Base-by-base conservation (phyloP, 2,797 vertebrate species). In the Siniperca undulata region DNA sequence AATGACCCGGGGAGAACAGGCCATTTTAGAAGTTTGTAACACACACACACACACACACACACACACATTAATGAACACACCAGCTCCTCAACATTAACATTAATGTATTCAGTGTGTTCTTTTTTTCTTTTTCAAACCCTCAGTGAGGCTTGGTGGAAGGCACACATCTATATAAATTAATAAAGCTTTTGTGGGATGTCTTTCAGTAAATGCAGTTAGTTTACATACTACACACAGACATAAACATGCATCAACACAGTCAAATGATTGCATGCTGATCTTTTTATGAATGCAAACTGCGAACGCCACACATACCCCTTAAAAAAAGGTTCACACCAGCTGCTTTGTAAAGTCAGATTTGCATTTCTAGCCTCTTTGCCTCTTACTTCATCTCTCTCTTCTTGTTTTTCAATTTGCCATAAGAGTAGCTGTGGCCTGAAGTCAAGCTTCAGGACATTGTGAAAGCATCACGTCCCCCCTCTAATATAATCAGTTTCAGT, bases 401-500 rank as follows among this genome's bases (percentile, higher is more conserved):
- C 83, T 88, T 93, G 89, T 92, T 94, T 91, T 94, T 82, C 76
- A 81, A 50, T 70, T 69, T 52, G 66, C 79, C 65, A 22, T 59
- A n/a, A 82, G 71, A 86, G 87, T 27, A 69, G 60, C 87, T 67
- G 27, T 24, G 70, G 70, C 67, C 82, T 95, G 86, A 96, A 95
- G 94, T 90, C 81, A 64, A 77, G 82, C 91, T 95, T 96, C 96
- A 12, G 85, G 77, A 85, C 84, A 90, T 92, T 87, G 60, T 90
- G 90, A 94, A 91, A 93, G 91, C 89, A 91, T 83, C 91, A 83
- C 89, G 92, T 93, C 91, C 88, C 93, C 86, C 60, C 64, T 82
- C 88, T 96, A 96, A 96, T 95, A 86, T 85, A 95, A 96, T 97
- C 94, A 95, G 86, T 92, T 90, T 93, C 91, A 94, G 85, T 91